Evolutionary conservation across 1,140 invertebrate species (phyloP), one percentile per base, ranked within the genome.

Genomic region (Pseudoatta argentina): DNA sequence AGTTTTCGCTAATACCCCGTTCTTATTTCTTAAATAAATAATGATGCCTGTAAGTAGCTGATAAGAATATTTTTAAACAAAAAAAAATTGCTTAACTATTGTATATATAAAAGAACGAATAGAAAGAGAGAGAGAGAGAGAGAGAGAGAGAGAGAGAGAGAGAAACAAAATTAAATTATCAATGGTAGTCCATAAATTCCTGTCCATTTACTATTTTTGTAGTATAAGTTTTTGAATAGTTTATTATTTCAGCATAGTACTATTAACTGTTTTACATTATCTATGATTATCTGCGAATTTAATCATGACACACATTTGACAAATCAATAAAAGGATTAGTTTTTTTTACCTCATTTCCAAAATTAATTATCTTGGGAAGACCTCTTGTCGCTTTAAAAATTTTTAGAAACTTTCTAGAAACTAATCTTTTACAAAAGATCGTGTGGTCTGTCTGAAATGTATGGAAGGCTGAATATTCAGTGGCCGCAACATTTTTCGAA

Each of bases 1-100:
- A 82, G 64, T 88, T 86, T 77, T 66, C 72, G 8, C 48, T 83
- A 78, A 44, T 71, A 55, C 67, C 57, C 27, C 66, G 30, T 7
- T 72, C 71, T 59, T 44, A 57, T 79, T 86, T 86, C 57, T 53
- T 88, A 81, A 88, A 88, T 86, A 81, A 86, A 81, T 75, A 88
- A 86, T 76, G 21, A 18, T 14, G 1, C 27, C n/a, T 12, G 14
- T 18, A 63, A 83, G 72, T 86, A 79, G 73, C 16, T 4, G 39
- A 66, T 30, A 88, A 51, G 85, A 81, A 73, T n/a, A 55, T 66
- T 12, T 66, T n/a, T 39, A 8, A 66, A 12, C 0, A 39, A 66
- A 18, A 30, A 24, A 64, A 34, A 66, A 63, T 63, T 30, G 12
- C 2, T 14, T 61, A 12, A 24, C 1, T 10, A 61, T 24, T 24